Conservation (phyloP, 1,140 invertebrate genomes). For the Drosophila athabasca region DNA sequence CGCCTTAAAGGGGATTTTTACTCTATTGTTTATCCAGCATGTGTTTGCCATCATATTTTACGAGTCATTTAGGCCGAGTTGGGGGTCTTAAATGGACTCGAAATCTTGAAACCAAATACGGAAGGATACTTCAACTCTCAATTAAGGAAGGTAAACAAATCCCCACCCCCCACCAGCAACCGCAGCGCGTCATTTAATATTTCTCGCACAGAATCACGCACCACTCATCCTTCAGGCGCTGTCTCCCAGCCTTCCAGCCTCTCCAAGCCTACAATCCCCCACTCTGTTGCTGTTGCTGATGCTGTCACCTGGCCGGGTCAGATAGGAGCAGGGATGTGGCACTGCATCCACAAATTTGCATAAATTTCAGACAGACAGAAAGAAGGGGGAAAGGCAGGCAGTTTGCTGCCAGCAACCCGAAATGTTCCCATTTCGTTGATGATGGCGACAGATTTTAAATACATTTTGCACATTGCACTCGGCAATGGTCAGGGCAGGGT, state of each 20-base stretch:
- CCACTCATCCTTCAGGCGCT: conserved; percentile 20
- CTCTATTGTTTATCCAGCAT: conserved; percentile 8
- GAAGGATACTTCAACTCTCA: no score
- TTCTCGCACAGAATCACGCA: conserved; percentile 41
- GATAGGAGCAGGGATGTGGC: conserved; percentile 20
- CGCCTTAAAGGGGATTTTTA: conserved; percentile 1
- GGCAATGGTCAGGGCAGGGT: conserved; percentile 15
- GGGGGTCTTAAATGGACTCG: neutral
- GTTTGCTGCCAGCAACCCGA: conserved; percentile 14
- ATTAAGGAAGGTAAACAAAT: no score
- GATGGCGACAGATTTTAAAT: conserved; percentile 57
- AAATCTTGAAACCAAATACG: neutral
- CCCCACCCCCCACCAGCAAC: neutral
- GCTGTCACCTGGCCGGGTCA: conserved; percentile 35
- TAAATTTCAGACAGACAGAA: conserved; percentile 39
- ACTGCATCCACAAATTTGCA: conserved; percentile 52
- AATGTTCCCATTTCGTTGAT: conserved; percentile 52
- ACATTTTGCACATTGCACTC: conserved; percentile 49
- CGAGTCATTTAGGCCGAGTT: conserved; percentile 2
- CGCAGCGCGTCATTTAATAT: conserved; percentile 40
- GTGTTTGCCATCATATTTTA: no score
- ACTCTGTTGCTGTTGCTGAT: neutral
- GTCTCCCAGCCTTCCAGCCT: conserved; percentile 2
- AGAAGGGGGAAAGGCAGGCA: neutral
- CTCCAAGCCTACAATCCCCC: neutral